Conservation (phyloP, 2,888 invertebrate species). For the Brenthis hecate region DNA sequence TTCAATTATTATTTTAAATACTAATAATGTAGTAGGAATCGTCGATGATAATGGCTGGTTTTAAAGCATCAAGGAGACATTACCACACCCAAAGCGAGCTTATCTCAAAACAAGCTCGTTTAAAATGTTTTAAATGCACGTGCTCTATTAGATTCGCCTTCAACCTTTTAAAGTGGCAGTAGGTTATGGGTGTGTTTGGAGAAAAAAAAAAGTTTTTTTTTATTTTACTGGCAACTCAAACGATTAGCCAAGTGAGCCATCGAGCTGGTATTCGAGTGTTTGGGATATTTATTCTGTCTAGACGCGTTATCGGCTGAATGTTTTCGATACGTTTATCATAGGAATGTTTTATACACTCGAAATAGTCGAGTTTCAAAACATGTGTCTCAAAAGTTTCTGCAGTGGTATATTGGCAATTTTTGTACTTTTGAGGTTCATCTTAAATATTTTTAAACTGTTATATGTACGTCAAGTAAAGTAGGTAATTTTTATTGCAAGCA, state of each 20-base stretch:
- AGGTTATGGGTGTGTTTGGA: constrained; percentile 62
- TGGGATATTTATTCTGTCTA: constrained; percentile 77
- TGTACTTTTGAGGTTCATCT: background rate
- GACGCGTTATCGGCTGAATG: constrained; percentile 71
- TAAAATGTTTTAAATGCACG: constrained; percentile 60
- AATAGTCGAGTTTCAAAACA: constrained; percentile 17
- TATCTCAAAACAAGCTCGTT: constrained; percentile 63
- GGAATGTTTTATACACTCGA: constrained; percentile 74
- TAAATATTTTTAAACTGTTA: background rate
- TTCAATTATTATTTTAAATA: background rate
- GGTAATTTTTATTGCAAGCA: no score
- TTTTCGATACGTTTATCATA: constrained; percentile 70
- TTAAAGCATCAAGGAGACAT: constrained; percentile 41
- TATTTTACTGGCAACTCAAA: constrained; percentile 59
- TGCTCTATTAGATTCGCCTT: constrained; percentile 72
- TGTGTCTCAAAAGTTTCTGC: constrained; percentile 11
- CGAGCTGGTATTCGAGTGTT: constrained; percentile 76
- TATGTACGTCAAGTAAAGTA: no score
- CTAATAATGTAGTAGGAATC: constrained; percentile 3
- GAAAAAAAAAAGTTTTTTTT: constrained; percentile 61
- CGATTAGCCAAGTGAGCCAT: constrained; percentile 82
- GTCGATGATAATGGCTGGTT: constrained; percentile 8
- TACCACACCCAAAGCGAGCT: constrained; percentile 53
- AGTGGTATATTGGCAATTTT: background rate
- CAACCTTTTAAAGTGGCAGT: constrained; percentile 71